Conservation (phyloP, 2,797 vertebrate genomes). For the Chelon auratus region DNA sequence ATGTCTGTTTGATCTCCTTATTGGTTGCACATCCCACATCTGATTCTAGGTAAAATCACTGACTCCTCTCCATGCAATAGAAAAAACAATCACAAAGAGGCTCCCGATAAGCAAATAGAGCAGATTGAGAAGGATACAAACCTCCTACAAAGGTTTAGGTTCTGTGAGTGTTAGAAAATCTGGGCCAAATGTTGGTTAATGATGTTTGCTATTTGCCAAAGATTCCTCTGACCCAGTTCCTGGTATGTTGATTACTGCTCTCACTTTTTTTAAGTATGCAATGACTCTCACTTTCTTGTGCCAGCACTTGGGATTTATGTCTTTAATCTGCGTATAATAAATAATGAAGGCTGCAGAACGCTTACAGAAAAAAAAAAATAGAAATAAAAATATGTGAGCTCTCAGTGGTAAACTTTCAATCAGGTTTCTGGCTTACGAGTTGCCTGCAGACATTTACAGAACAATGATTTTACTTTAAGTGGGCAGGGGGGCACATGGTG, state of each 20-base stretch:
- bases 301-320: constrained; percentile 30
- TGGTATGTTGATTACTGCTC: constrained; percentile 48
- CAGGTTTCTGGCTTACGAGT: background rate
- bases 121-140: constrained; percentile 19
- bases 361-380: constrained; percentile 5
- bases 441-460: background rate
- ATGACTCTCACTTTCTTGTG: constrained; percentile 33
- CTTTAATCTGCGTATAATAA: constrained; percentile 42
- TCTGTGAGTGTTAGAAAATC: constrained; percentile 45
- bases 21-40: background rate
- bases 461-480: constrained; percentile 3
- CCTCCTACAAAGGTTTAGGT: constrained; percentile 32
- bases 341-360: constrained; percentile 17
- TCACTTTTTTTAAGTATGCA: constrained; percentile 40
- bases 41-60: background rate
- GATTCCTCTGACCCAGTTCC: constrained; percentile 52
- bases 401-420: constrained; percentile 17
- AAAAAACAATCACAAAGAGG: constrained; percentile 7
- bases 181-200: constrained; percentile 62
- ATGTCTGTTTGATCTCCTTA: background rate
- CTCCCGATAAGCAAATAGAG: constrained; percentile 10
- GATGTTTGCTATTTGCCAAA: constrained; percentile 51
- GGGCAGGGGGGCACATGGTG: background rate
- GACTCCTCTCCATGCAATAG: background rate
- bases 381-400: background rate